phyloP scores from a whole-genome alignment of 2,888 invertebrate species.

The Phalangium opilio region DNA sequence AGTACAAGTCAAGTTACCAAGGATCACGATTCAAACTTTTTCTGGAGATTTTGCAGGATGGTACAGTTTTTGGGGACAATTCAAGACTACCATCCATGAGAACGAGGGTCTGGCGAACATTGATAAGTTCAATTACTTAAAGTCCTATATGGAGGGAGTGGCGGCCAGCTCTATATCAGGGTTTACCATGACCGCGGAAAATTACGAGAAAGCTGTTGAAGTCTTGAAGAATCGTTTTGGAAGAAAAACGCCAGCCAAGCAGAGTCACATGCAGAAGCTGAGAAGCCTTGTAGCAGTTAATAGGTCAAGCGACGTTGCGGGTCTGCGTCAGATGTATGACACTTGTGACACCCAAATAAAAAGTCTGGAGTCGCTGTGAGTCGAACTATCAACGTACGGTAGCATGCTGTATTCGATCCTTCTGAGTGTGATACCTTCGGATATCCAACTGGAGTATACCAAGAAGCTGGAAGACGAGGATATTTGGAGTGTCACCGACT shows the following conservation, averaged over 20 bases:
- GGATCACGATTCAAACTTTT: conserved; percentile 1
- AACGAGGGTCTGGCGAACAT: not conserved
- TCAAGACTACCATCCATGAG: conserved; percentile 1
- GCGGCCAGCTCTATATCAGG: not conserved
- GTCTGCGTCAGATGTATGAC: conserved; percentile 3
- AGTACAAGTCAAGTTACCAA: conserved; percentile 1
- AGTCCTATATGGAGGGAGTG: conserved; percentile 3
- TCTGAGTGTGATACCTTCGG: too few relatives aligned
- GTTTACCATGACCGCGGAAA: not conserved
- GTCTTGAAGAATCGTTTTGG: conserved; percentile 4
- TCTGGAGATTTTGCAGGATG: too few relatives aligned
- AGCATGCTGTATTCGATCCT: too few relatives aligned
- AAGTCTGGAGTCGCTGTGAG: not conserved
- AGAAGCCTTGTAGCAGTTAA: not conserved
- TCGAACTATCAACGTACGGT: not conserved
- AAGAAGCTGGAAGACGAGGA: too few relatives aligned
- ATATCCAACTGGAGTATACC: too few relatives aligned
- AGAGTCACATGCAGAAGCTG: not conserved
- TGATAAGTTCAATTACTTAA: conserved; percentile 4
- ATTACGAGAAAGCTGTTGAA: conserved; percentile 2
- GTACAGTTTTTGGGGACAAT: too few relatives aligned
- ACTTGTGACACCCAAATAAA: not conserved
- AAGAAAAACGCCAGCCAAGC: not conserved
- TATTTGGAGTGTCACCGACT: too few relatives aligned
- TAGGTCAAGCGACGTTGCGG: not conserved